Evolutionary conservation across 2,888 invertebrate species (phyloP).

Genomic region (Ochropacha duplaris): DNA sequence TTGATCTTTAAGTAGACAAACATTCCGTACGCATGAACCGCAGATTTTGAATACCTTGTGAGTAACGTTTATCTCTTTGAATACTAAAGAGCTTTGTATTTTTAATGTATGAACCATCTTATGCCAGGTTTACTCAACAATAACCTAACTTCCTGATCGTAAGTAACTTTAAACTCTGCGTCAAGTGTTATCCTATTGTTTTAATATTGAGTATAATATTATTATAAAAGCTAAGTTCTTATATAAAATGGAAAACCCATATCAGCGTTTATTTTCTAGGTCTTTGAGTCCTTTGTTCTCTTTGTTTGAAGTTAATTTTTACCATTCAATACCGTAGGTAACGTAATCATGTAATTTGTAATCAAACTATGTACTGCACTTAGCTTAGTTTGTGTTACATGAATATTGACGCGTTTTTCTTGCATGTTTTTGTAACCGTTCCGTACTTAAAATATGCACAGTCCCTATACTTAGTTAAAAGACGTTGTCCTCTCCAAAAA

Average conservation of each 20-base stretch:
- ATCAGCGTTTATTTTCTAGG: constrained; percentile 12
- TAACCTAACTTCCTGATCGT: not conserved
- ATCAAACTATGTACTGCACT: constrained; percentile 11
- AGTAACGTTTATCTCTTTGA: constrained; percentile 1
- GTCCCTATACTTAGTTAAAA: too few relatives aligned
- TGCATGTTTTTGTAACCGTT: not conserved
- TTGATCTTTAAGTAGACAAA: not conserved
- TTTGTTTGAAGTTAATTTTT: constrained; percentile 18
- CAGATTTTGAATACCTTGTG: constrained; percentile 1
- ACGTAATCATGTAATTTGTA: constrained; percentile 28
- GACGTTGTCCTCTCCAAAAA: too few relatives aligned
- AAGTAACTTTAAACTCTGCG: not conserved
- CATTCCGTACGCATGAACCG: not conserved
- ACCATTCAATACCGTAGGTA: constrained; percentile 19
- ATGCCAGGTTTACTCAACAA: not conserved
- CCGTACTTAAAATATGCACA: not conserved
- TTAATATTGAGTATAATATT: too few relatives aligned
- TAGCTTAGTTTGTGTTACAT: constrained; percentile 15
- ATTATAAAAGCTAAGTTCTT: constrained; percentile 12
- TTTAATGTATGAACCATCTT: not conserved
- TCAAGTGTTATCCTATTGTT: not conserved
- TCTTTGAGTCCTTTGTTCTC: constrained; percentile 19
- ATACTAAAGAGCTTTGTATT: not conserved
- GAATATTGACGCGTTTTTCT: not conserved
- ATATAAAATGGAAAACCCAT: constrained; percentile 20